phyloP scores from a whole-genome alignment of 2,888 invertebrate species.

The Meghimatium bilineatum region DNA sequence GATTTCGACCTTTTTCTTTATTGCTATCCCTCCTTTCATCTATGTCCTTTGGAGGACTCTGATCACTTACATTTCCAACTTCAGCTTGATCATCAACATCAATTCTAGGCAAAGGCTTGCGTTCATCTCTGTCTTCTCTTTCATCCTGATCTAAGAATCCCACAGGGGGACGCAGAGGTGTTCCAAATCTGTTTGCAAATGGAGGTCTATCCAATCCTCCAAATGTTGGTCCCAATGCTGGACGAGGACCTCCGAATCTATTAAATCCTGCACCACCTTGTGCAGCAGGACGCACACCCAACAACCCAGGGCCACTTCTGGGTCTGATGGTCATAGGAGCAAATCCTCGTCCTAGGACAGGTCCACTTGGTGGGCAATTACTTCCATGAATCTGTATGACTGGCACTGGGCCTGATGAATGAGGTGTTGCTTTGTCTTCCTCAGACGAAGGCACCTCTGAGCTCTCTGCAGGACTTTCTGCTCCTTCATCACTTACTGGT shows the following conservation, averaged over 20 bases:
- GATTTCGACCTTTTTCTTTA: slow-evolving; percentile 4
- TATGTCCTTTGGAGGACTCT: slow-evolving; percentile 23
- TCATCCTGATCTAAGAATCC: slow-evolving; percentile 55
- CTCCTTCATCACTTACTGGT: background rate
- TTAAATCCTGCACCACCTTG: slow-evolving; percentile 45
- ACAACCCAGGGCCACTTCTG: slow-evolving; percentile 46
- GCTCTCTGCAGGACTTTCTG: slow-evolving; percentile 13
- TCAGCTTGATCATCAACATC: slow-evolving; percentile 30
- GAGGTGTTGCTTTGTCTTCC: slow-evolving; percentile 16
- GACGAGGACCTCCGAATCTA: slow-evolving; percentile 52
- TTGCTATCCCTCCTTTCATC: slow-evolving; percentile 37
- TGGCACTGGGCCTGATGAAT: slow-evolving; percentile 24
- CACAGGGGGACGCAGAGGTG: slow-evolving; percentile 38
- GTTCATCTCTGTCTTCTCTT: slow-evolving; percentile 53
- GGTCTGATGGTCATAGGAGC: slow-evolving; percentile 50
- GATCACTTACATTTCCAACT: background rate
- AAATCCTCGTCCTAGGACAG: slow-evolving; percentile 44
- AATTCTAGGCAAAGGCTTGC: slow-evolving; percentile 20
- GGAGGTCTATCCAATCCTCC: slow-evolving; percentile 49
- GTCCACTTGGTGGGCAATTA: slow-evolving; percentile 30
- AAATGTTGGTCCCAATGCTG: slow-evolving; percentile 50
- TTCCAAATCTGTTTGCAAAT: slow-evolving; percentile 42
- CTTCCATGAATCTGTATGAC: slow-evolving; percentile 37
- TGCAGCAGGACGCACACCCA: slow-evolving; percentile 54
- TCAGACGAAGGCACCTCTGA: background rate